These are phyloP conservation scores for Pygoscelis adeliae DNA, from an alignment of 2,113 vertebrate species.

Conservation along the genomic window DNA sequence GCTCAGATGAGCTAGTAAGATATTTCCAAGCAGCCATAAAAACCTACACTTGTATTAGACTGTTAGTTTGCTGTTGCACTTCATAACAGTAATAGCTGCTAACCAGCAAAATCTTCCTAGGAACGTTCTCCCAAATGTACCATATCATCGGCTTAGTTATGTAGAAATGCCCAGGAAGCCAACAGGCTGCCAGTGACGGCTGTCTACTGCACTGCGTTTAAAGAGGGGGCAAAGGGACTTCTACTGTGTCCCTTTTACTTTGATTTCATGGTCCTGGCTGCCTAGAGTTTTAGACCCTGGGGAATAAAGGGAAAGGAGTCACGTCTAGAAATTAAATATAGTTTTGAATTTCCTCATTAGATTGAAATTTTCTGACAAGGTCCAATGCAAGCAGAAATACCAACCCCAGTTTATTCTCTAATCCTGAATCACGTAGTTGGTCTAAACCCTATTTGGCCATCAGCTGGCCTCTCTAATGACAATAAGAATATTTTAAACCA, in stretches of 20 bases:
- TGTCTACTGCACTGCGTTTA: not conserved
- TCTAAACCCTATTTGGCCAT: not conserved
- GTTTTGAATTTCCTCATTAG: not conserved
- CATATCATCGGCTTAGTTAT: not conserved
- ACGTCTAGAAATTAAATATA: not conserved
- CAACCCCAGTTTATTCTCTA: not conserved
- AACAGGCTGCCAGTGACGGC: not conserved
- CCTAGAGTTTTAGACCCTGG: not conserved
- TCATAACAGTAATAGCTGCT: not conserved
- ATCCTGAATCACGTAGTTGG: not conserved
- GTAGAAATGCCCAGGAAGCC: not conserved
- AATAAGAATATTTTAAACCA: not conserved
- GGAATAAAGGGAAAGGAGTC: not conserved
- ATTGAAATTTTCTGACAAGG: not conserved
- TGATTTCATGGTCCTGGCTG: not conserved
- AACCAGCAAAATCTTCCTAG: not conserved
- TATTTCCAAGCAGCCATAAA: slow-evolving; percentile 7
- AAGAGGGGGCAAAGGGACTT: not conserved
- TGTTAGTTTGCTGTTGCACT: not conserved
- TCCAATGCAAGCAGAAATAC: not conserved
- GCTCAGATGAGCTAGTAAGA: not conserved
- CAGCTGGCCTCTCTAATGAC: not conserved
- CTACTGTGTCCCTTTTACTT: not conserved
- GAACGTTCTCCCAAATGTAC: not conserved
- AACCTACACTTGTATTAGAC: not conserved